phyloP scores from a whole-genome alignment of 2,888 invertebrate genomes.

The Cerastis rubricosa region DNA sequence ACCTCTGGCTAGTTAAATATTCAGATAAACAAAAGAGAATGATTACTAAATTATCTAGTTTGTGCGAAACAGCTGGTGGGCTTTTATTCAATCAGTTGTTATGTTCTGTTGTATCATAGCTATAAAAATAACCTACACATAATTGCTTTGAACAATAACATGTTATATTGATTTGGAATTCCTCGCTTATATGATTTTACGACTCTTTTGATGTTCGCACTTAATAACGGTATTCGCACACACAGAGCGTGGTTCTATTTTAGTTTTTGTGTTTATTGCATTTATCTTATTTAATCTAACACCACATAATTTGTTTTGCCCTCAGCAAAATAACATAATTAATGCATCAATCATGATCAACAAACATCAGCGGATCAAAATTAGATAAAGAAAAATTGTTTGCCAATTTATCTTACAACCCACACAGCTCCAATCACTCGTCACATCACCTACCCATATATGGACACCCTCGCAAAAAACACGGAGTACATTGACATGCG shows the following conservation, averaged over 20 bases:
- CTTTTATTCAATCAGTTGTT: conserved; percentile 35
- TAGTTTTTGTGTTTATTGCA: conserved; percentile 6
- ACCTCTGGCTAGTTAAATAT: conserved; percentile 41
- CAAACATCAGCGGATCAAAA: conserved; percentile 39
- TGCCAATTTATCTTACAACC: conserved; percentile 57
- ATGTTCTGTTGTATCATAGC: conserved; percentile 47
- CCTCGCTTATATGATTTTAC: conserved; percentile 41
- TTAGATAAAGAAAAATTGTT: conserved; percentile 35
- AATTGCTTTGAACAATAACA: conserved; percentile 37
- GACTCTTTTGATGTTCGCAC: conserved; percentile 47
- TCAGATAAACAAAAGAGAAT: conserved; percentile 31
- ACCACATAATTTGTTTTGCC: conserved; percentile 5
- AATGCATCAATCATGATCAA: conserved; percentile 35
- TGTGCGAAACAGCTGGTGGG: conserved; percentile 41
- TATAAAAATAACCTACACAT: conserved; percentile 45
- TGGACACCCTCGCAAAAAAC: conserved; percentile 53
- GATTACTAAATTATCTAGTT: conserved; percentile 21
- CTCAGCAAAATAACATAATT: conserved; percentile 13
- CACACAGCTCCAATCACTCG: conserved; percentile 58
- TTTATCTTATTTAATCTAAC: conserved; percentile 15
- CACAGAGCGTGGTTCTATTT: conserved; percentile 20
- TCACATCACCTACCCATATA: conserved; percentile 53
- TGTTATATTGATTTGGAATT: conserved; percentile 51
- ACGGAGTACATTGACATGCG: conserved; percentile 72
- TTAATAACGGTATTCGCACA: conserved; percentile 33